Percentiles rank a stretch among this genome's conserved stretches.
Conservation (phyloP, 2,797 vertebrate genomes). For the Leptodactylus fallax region DNA sequence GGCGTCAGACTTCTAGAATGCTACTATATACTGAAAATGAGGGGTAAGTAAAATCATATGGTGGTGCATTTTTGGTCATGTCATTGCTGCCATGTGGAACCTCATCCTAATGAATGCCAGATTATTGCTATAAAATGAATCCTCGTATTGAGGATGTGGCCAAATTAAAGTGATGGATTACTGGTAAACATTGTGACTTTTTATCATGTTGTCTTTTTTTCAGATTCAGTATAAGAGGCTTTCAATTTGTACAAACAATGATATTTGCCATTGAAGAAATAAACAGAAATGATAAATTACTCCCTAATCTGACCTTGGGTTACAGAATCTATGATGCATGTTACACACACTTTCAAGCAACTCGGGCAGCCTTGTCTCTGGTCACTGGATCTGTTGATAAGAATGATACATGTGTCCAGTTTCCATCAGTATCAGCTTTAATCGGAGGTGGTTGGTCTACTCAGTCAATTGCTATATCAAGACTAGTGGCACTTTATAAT, state of each 20-base stretch:
- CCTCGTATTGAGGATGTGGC: no score
- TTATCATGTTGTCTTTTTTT: not conserved
- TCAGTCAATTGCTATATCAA: conserved; percentile 71
- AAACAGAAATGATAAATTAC: conserved; percentile 67
- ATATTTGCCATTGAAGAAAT: conserved; percentile 72
- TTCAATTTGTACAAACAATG: conserved; percentile 72
- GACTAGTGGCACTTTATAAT: conserved; percentile 67
- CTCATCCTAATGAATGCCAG: no score
- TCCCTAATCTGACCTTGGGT: conserved; percentile 72
- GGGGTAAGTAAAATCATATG: no score
- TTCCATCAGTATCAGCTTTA: conserved; percentile 67
- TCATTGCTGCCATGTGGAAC: no score
- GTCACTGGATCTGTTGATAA: conserved; percentile 35
- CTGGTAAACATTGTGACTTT: no score
- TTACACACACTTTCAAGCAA: conserved; percentile 66
- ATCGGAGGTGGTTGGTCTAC: conserved; percentile 72
- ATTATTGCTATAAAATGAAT: no score
- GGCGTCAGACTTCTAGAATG: no score
- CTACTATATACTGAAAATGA: no score
- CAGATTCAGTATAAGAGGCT: conserved; percentile 60
- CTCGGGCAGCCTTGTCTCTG: conserved; percentile 65
- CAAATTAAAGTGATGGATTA: no score
- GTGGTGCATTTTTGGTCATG: no score
- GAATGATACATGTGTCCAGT: conserved; percentile 59
- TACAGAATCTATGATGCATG: conserved; percentile 72